Base-by-base conservation (phyloP, 2,113 vertebrate species). In the Alosa alosa region DNA sequence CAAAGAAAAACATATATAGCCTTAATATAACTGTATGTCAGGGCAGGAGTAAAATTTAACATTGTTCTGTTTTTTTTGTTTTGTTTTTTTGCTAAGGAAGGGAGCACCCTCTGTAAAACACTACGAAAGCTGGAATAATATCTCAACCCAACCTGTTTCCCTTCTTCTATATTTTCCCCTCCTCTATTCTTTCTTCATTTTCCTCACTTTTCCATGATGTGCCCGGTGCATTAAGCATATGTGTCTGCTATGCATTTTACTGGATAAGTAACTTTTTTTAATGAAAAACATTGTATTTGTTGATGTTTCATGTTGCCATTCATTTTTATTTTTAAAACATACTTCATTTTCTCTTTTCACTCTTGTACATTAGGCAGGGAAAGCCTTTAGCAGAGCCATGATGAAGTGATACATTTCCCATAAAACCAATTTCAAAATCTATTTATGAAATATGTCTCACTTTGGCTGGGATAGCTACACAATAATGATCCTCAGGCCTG, bases 241-340 rank as follows among this genome's bases (percentile, higher is more conserved):
- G 86, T 90, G 88, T 89, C 84, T 90, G 84, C 46, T 87, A 47
- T 8, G 15, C 15, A 82, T 45, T 22, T 82, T 86, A 87, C 50
- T 86, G 64, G 36, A 57, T 86, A 86, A 88, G 81, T 86, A 86
- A 87, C 47, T 84, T 1, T 45, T 45, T 45, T 88, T 31, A 31
- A 89, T 86, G 84, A 87, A 88, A 86, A 87, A 87, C 82, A 83
- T 78, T 78, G 36, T 84, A 64, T 87, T 86, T 85, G 85, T 88
- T 89, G 86, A 84, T 89, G 47, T 88, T 87, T 88, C 88, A 89
- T 82, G 85, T 72, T 64, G 52, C 82, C 87, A 81, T 91, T 91
- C 6, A 36, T 84, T 88, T 87, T 88, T 82, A 88, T 89, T 88
- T 82, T 84, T 18, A 45, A 36, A 75, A 55, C 57, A 88, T 88